Conservation (phyloP, 2,797 vertebrate genomes). For the Poecilia wingei region DNA sequence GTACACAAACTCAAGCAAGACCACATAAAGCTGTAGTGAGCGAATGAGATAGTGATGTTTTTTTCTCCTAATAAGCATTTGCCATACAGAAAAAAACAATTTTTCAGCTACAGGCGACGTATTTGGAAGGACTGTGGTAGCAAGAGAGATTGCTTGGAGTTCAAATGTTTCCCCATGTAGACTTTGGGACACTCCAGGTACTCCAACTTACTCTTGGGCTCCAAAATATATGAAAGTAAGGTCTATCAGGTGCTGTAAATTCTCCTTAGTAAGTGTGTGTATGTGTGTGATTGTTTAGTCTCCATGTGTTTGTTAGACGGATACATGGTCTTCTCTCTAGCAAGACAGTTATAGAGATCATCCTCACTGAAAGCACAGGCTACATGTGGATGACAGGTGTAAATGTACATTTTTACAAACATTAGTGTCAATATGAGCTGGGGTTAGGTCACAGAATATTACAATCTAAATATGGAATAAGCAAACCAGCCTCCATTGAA, state of each 20-base stretch:
- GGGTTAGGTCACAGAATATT: neutral
- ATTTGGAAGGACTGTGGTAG: neutral
- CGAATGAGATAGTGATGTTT: neutral
- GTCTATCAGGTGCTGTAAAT: neutral
- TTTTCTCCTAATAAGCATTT: neutral
- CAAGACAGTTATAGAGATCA: neutral
- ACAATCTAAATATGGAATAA: neutral
- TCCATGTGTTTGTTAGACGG: neutral
- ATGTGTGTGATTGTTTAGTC: neutral
- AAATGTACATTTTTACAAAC: neutral
- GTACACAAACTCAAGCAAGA: neutral
- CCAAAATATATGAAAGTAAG: neutral
- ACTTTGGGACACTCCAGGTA: neutral
- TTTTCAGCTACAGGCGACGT: neutral
- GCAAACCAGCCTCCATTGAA: neutral
- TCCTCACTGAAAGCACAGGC: neutral
- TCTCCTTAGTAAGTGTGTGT: neutral
- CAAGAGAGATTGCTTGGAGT: neutral
- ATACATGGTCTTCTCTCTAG: neutral
- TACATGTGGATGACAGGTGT: neutral
- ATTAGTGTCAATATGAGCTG: neutral
- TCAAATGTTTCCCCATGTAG: neutral
- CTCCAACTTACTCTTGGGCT: neutral
- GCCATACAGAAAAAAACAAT: neutral
- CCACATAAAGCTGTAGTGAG: neutral